Evolutionary conservation across 2,888 invertebrate species (phyloP).

Genomic region (Pseudeuparius sepicola): DNA sequence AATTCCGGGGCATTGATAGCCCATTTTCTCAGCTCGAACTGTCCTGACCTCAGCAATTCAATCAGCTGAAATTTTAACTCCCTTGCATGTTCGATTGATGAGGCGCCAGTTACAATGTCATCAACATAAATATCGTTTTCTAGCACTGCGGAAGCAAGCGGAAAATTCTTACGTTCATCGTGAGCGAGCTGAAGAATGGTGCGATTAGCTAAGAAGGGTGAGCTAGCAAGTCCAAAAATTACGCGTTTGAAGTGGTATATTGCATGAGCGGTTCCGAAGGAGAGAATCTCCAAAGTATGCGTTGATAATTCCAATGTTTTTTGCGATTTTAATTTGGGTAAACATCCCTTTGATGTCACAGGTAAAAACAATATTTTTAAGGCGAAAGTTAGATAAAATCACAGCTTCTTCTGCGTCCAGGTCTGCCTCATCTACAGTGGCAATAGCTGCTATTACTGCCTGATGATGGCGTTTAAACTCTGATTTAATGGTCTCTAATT

Average conservation of each 20-base stretch:
- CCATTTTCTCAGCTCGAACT: slow-evolving; percentile 10
- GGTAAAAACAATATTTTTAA: slow-evolving; percentile 7
- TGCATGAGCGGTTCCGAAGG: slow-evolving; percentile 8
- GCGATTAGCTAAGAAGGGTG: slow-evolving; percentile 9
- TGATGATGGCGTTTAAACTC: too few relatives aligned
- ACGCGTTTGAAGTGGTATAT: slow-evolving; percentile 8
- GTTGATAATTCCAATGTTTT: slow-evolving; percentile 9
- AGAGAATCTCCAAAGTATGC: slow-evolving; percentile 13
- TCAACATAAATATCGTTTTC: slow-evolving; percentile 6
- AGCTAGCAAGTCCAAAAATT: slow-evolving; percentile 9
- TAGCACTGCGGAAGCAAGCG: slow-evolving; percentile 4
- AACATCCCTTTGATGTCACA: slow-evolving; percentile 13
- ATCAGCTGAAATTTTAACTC: slow-evolving; percentile 5
- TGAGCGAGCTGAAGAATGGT: slow-evolving; percentile 10
- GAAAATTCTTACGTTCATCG: neutral
- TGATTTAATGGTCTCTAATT: too few relatives aligned
- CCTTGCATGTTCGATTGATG: neutral
- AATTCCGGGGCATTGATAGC: slow-evolving; percentile 9
- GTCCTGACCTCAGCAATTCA: slow-evolving; percentile 1
- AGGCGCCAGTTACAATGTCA: slow-evolving; percentile 7
- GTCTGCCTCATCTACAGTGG: too few relatives aligned
- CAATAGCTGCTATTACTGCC: too few relatives aligned
- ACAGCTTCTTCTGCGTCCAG: too few relatives aligned
- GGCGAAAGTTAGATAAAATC: slow-evolving; percentile 10
- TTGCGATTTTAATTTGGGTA: slow-evolving; percentile 4